Conservation (phyloP, 2,888 invertebrate species). For the Dusona sp. region DNA sequence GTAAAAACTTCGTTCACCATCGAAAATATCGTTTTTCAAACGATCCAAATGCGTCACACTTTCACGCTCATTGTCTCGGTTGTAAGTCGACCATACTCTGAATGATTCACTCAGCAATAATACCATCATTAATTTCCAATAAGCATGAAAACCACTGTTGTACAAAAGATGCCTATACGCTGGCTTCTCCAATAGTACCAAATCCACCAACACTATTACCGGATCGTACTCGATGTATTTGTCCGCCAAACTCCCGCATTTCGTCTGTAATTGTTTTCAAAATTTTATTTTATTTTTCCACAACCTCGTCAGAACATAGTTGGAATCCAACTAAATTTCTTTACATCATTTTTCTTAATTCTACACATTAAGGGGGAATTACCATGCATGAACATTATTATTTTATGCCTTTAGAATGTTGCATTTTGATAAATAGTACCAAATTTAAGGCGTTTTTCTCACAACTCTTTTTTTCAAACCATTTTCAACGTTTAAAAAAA, state of each 20-base stretch:
- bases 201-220: conserved; percentile 94
- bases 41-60: conserved; percentile 31
- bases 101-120: conserved; percentile 93
- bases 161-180: conserved; percentile 95
- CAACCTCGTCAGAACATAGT: not conserved
- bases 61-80: conserved; percentile 50
- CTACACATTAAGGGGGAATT: no score
- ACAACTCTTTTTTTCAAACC: no score
- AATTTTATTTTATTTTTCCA: not conserved
- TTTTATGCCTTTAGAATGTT: no score
- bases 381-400: no score
- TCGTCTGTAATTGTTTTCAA: conserved; percentile 86
- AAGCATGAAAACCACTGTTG: conserved; percentile 91
- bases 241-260: conserved; percentile 92
- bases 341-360: no score
- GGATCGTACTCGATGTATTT: conserved; percentile 97
- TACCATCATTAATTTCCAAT: conserved; percentile 93
- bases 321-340: no score
- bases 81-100: conserved; percentile 86
- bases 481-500: no score
- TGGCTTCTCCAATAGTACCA: conserved; percentile 91
- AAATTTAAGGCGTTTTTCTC: no score
- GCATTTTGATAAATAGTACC: no score
- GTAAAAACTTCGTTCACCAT: conserved; percentile 80
- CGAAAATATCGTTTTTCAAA: conserved; percentile 71